Percentiles rank a stretch among this genome's conserved stretches.
phyloP scores from a whole-genome alignment of 2,888 invertebrate genomes.

The Ariolimax columbianus region DNA sequence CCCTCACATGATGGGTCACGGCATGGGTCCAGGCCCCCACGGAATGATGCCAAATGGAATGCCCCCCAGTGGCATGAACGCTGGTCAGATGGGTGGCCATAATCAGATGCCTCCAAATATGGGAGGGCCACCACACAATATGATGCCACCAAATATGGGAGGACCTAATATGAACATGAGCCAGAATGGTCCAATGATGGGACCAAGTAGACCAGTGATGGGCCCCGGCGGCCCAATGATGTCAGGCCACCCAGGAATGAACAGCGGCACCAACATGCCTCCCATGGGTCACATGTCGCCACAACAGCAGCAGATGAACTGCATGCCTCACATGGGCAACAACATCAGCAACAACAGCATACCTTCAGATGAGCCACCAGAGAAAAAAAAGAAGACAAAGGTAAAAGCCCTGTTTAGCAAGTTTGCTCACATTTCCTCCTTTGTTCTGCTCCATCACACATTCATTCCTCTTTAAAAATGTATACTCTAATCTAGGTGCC shows the following conservation, averaged over 20 bases:
- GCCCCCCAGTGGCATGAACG: conserved; percentile 54
- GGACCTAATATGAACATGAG: conserved; percentile 50
- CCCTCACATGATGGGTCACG: conserved; percentile 51
- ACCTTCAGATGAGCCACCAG: conserved; percentile 62
- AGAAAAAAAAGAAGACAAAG: conserved; percentile 71
- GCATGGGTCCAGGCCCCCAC: conserved; percentile 41
- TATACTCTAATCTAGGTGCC: background rate
- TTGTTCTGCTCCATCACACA: background rate
- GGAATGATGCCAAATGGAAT: conserved; percentile 56
- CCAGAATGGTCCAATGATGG: conserved; percentile 60
- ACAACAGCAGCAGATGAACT: conserved; percentile 46
- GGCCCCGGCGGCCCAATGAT: conserved; percentile 59
- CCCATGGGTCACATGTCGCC: conserved; percentile 46
- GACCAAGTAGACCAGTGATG: conserved; percentile 52
- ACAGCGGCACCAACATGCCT: conserved; percentile 31
- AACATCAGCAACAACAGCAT: conserved; percentile 44
- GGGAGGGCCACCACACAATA: conserved; percentile 31
- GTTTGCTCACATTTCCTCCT: background rate
- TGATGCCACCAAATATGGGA: conserved; percentile 50
- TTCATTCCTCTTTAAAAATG: background rate
- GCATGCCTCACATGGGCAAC: conserved; percentile 42
- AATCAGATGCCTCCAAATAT: conserved; percentile 43
- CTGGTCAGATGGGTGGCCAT: conserved; percentile 55
- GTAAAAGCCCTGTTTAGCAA: background rate
- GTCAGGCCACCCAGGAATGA: conserved; percentile 48